phyloP scores from a whole-genome alignment of 2,113 vertebrate genomes.

The Taurulus bubalis region DNA sequence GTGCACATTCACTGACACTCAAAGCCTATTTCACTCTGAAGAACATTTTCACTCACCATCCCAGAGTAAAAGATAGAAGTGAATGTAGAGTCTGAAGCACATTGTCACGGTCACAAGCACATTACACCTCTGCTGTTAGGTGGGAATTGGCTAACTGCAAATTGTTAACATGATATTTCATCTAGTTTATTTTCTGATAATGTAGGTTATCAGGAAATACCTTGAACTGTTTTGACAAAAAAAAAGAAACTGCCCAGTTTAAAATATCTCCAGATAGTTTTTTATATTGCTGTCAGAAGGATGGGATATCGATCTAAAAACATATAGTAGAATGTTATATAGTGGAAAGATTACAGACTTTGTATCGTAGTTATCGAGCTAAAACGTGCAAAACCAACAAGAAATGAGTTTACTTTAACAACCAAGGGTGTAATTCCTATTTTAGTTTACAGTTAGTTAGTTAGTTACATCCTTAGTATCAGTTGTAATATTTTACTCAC shows the following conservation, averaged over 20 bases:
- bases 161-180: background rate
- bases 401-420: background rate
- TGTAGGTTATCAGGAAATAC: background rate
- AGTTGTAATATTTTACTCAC: background rate
- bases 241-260: background rate
- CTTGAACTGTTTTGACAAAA: background rate
- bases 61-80: background rate
- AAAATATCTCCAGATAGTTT: background rate
- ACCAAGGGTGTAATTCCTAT: background rate
- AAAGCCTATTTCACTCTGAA: background rate
- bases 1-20: background rate
- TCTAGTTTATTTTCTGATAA: background rate
- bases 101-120: constrained; percentile 31
- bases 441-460: background rate
- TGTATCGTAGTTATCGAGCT: background rate
- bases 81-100: background rate
- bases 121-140: constrained; percentile 12
- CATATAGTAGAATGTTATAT: too few relatives aligned
- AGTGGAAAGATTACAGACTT: background rate
- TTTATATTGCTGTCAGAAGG: background rate
- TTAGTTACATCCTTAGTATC: background rate
- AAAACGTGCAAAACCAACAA: background rate
- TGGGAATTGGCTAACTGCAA: background rate
- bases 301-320: background rate
- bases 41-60: background rate